These are phyloP conservation scores for Drosophila melanica DNA, from an alignment of 1,140 invertebrate genomes.

Conservation along the genomic window DNA sequence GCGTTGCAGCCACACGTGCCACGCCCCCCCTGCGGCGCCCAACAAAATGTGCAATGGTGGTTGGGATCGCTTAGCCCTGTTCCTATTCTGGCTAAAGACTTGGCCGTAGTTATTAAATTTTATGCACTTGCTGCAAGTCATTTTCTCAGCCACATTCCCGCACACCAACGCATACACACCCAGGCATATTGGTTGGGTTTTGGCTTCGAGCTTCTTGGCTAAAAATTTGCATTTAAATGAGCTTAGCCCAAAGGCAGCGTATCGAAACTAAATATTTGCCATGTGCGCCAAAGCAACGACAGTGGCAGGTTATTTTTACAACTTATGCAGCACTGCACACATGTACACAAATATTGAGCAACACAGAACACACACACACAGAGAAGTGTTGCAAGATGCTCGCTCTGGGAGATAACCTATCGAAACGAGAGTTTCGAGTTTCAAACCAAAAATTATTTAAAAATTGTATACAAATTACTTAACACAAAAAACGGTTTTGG, in stretches of 20 bases:
- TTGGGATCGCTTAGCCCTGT: slow-evolving; percentile 25
- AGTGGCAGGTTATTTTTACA: slow-evolving; percentile 73
- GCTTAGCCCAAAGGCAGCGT: slow-evolving; percentile 79
- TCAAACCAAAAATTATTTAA: too few species aligned
- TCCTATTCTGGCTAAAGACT: slow-evolving; percentile 57
- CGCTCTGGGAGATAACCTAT: slow-evolving; percentile 14
- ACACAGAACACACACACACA: slow-evolving; percentile 14
- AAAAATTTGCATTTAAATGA: slow-evolving; percentile 81
- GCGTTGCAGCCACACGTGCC: background rate
- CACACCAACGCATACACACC: background rate
- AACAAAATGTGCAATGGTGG: background rate
- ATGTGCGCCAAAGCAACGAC: slow-evolving; percentile 52
- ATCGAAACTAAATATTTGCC: slow-evolving; percentile 81
- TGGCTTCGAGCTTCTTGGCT: slow-evolving; percentile 50
- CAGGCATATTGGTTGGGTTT: slow-evolving; percentile 13
- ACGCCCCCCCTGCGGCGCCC: background rate
- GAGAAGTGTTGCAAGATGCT: slow-evolving; percentile 3
- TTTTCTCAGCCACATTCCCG: slow-evolving; percentile 21
- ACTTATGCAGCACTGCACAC: slow-evolving; percentile 81
- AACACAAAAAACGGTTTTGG: too few species aligned
- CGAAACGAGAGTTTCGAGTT: slow-evolving; percentile 6
- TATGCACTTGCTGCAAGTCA: slow-evolving; percentile 70
- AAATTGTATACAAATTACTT: too few species aligned
- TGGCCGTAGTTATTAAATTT: slow-evolving; percentile 72
- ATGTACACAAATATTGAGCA: slow-evolving; percentile 73